Evolutionary conservation across 1,140 invertebrate species (phyloP), one percentile per base, ranked within the genome.

Genomic region (Diuraphis noxia): DNA sequence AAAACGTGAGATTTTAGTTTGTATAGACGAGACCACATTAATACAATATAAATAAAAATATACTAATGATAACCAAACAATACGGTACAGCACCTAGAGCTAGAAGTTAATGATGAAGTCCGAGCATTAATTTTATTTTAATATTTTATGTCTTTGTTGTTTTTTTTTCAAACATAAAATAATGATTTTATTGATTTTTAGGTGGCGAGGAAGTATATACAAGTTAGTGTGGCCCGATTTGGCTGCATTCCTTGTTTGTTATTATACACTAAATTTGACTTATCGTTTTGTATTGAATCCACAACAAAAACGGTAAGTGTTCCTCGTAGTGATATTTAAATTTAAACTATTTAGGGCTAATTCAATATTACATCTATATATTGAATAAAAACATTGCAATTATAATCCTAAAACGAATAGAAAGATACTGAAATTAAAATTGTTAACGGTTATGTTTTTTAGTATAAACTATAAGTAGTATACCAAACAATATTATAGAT

Each of bases 141-240:
- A n/a, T 13, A 4, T n/a, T 9, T 13, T n/a, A 63, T 63, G 30
- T 10, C 2, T 63, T n/a, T n/a, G 3, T 63, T 63, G 56, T 56
- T 30, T 30, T n/a, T 63, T 17, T 72, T n/a, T 10, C 23, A 13
- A n/a, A 63, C 1, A 10, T n/a, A 17, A 72, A 13, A 38, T 30
- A 81, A n/a, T 41, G 41, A 30, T 43, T 36, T 46, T 52, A 38
- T 30, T 43, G 9, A 21, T 46, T 94, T 95, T 92, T 93, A 96
- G 96, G 94, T 97, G 96, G 96, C 94, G 94, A 93, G 96, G 96
- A 21, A 96, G 96, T 93, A 95, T 96, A 93, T 96, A 96, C 94
- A 96, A 96, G 93, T 93, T 96, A 52, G 95, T 96, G n/a, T 96
- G 96, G 95, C 94, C 95, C 21, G 96, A 96, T 93, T 93, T 96